Percentiles rank a stretch among this genome's conserved stretches.
phyloP scores from a whole-genome alignment of 1,140 invertebrate species.

The Bombus fervidus region DNA sequence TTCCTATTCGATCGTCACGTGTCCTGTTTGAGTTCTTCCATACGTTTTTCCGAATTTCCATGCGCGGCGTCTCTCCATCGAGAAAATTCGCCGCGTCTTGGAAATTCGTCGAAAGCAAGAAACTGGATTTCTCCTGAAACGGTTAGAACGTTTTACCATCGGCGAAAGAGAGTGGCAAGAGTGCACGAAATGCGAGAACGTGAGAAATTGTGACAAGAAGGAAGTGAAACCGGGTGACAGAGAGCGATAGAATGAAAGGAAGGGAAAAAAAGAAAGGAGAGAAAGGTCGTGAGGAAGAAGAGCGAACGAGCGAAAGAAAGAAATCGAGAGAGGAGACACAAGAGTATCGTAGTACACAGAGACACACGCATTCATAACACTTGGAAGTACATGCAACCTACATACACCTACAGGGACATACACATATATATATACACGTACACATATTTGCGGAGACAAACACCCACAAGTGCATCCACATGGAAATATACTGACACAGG shows the following conservation, averaged over 20 bases:
- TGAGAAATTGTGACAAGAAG: slow-evolving; percentile 47
- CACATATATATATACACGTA: slow-evolving; percentile 44
- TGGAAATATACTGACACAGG: slow-evolving; percentile 66
- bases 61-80: neutral
- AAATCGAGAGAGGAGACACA: slow-evolving; percentile 71
- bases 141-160: neutral
- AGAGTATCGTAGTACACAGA: slow-evolving; percentile 78
- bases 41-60: neutral
- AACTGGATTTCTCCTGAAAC: neutral
- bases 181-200: slow-evolving; percentile 36
- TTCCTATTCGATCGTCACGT: neutral
- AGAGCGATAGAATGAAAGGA: slow-evolving; percentile 13
- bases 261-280: slow-evolving; percentile 19
- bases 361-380: slow-evolving; percentile 52
- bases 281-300: slow-evolving; percentile 44
- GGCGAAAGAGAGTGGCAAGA: neutral
- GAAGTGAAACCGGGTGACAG: slow-evolving; percentile 40
- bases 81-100: neutral
- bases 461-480: slow-evolving; percentile 56
- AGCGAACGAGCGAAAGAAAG: slow-evolving; percentile 59
- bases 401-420: slow-evolving; percentile 49
- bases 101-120: neutral
- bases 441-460: slow-evolving; percentile 47
- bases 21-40: slow-evolving; percentile 11
- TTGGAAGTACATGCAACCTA: slow-evolving; percentile 56